Evolutionary conservation across 53 echinoderm and acorn worm species (phyloP).

Genomic region (Patiria pectinifera): DNA sequence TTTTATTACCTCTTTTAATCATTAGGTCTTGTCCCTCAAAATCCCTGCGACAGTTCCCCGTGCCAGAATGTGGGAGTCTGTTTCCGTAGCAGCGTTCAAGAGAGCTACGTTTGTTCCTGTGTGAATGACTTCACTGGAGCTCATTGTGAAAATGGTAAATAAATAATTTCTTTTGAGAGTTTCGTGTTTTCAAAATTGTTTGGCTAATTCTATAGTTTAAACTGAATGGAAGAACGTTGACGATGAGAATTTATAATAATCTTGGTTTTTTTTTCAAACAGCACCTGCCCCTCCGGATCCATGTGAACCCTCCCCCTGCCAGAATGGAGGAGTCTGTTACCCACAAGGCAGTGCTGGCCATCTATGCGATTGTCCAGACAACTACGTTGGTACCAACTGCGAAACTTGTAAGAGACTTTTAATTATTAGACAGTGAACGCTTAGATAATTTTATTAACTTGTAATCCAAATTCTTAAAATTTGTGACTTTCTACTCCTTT

Average conservation of each 20-base stretch:
- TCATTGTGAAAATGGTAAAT: constrained; percentile 72
- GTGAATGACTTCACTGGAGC: constrained; percentile 56
- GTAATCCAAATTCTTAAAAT: too few relatives aligned
- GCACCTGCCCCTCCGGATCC: constrained; percentile 52
- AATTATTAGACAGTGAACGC: not conserved
- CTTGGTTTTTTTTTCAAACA: not conserved
- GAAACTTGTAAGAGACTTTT: constrained; percentile 15
- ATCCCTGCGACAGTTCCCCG: constrained; percentile 80
- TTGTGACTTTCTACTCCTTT: too few relatives aligned
- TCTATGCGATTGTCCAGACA: constrained; percentile 66
- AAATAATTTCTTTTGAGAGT: not conserved
- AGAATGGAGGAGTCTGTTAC: constrained; percentile 69
- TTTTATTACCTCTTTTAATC: constrained; percentile 21
- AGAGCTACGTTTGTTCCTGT: constrained; percentile 67
- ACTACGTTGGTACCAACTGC: constrained; percentile 68
- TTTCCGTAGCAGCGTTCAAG: constrained; percentile 52
- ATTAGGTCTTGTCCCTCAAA: constrained; percentile 56
- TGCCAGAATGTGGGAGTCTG: constrained; percentile 88
- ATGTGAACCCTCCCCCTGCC: constrained; percentile 64
- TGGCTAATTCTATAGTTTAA: too few relatives aligned
- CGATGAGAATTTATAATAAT: not conserved
- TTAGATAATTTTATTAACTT: too few relatives aligned
- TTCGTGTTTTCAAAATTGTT: too few relatives aligned
- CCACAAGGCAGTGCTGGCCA: constrained; percentile 24
- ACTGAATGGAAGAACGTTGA: too few relatives aligned